Evolutionary conservation across 2,113 vertebrate species (phyloP).

Genomic region (Carlito syrichta): DNA sequence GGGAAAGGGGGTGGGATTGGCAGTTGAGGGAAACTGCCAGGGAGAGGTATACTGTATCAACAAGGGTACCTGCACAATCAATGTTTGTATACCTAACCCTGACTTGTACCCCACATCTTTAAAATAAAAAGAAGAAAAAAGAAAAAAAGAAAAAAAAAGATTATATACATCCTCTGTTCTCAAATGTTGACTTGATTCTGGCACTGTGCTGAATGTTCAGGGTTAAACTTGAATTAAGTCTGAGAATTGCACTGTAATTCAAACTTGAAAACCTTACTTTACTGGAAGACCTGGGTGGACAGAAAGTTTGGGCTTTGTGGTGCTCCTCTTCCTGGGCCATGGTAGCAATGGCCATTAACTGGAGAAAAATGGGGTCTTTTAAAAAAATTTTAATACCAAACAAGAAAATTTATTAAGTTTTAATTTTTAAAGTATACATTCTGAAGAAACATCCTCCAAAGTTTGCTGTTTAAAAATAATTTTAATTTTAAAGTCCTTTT

Average conservation of each 20-base stretch:
- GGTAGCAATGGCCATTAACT: background rate
- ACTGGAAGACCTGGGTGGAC: background rate
- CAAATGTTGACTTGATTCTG: background rate
- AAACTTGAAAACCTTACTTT: background rate
- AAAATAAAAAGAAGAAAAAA: too few species aligned
- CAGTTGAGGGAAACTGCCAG: too few species aligned
- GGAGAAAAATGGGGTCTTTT: background rate
- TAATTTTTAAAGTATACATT: background rate
- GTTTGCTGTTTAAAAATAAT: background rate
- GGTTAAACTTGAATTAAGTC: background rate
- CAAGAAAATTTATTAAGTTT: background rate
- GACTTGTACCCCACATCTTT: too few species aligned
- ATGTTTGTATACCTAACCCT: too few species aligned
- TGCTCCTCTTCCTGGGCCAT: background rate
- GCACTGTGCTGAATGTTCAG: background rate
- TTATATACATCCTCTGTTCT: background rate
- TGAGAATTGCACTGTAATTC: background rate
- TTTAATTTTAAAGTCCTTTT: background rate
- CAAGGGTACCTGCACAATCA: too few species aligned
- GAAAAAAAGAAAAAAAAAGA: too few species aligned
- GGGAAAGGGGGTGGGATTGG: too few species aligned
- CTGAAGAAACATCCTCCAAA: background rate
- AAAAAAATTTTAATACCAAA: background rate
- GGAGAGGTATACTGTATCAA: too few species aligned
- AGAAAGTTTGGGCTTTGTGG: background rate